A percentile compares a stretch with the other conserved stretches of the same genome.
Conservation (phyloP, 2,888 invertebrate genomes). For the Nysson spinosus region DNA sequence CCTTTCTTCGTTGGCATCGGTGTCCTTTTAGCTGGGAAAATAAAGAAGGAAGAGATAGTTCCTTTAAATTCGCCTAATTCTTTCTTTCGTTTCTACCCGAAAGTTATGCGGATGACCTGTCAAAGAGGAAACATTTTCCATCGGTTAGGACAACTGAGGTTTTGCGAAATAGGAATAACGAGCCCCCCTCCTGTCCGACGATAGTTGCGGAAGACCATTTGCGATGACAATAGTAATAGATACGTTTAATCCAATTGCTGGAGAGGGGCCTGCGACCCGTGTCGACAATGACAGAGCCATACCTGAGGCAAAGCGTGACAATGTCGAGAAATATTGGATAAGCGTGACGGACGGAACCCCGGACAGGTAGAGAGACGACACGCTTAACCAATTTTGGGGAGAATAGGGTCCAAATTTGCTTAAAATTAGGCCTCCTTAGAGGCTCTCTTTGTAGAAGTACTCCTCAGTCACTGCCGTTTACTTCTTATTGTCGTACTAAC, state of each 20-base stretch:
- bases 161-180: constrained; percentile 43
- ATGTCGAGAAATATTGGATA: constrained; percentile 69
- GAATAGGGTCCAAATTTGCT: constrained; percentile 65
- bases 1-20: constrained; percentile 13
- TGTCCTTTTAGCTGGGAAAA: constrained; percentile 35
- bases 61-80: constrained; percentile 42
- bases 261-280: constrained; percentile 33
- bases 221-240: constrained; percentile 73
- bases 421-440: constrained; percentile 63
- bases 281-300: constrained; percentile 52
- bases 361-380: constrained; percentile 61
- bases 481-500: constrained; percentile 35
- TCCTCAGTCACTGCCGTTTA: constrained; percentile 24
- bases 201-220: constrained; percentile 32
- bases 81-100: constrained; percentile 6
- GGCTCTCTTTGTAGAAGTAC: not conserved
- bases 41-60: constrained; percentile 22
- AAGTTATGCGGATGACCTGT: constrained; percentile 51
- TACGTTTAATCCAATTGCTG: constrained; percentile 77
- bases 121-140: constrained; percentile 19
- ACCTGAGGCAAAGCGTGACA: constrained; percentile 54
- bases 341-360: constrained; percentile 60
- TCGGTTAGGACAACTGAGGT: constrained; percentile 15
- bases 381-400: constrained; percentile 68
- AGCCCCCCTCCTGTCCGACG: constrained; percentile 7